Evolutionary conservation across 2,888 invertebrate species (phyloP), one percentile per base, ranked within the genome.

Genomic region (Dioctria linearis): DNA sequence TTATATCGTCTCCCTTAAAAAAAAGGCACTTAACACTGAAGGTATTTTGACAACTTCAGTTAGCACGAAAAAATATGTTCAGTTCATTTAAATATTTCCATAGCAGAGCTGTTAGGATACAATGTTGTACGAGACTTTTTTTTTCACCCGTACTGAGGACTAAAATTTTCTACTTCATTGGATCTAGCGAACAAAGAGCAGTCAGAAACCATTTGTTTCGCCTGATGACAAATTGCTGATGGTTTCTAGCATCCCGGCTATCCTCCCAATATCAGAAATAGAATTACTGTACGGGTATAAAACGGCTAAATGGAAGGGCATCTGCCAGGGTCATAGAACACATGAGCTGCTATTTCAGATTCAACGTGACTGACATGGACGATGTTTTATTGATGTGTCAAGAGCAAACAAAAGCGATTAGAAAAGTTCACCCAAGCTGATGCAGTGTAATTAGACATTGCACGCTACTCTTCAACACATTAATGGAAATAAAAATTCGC

Each of bases 181-280:
- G 67, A 43, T 67, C n/a, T 67, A 43, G 67, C 43, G 43, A n/a
- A 67, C 67, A 67, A 67, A 67, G 25, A 67, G 67, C 67, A 67
- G 67, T 67, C 67, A 67, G 46, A 67, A 67, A 67, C 67, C 67
- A 67, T 67, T 67, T 67, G 67, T 67, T 25, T 49, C 67, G 66
- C 67, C 46, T 67, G 67, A 67, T 67, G 67, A 67, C 40, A 67
- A 67, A 67, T 67, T 67, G 67, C 46, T 67, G 67, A 67, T 67
- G 67, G 67, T 9, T 25, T 25, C 67, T 13, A 46, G 25, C 67
- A 67, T 67, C 46, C 67, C 25, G 25, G 25, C 25, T 25, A 25
- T 25, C 25, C 42, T 43, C n/a, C 67, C 67, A 25, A 25, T 25
- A 42, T 13, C 66, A 57, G 67, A 46, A 67, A 67, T 67, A 67